Base-by-base conservation (phyloP, 1,140 invertebrate genomes). In the Laupala kohalensis region DNA sequence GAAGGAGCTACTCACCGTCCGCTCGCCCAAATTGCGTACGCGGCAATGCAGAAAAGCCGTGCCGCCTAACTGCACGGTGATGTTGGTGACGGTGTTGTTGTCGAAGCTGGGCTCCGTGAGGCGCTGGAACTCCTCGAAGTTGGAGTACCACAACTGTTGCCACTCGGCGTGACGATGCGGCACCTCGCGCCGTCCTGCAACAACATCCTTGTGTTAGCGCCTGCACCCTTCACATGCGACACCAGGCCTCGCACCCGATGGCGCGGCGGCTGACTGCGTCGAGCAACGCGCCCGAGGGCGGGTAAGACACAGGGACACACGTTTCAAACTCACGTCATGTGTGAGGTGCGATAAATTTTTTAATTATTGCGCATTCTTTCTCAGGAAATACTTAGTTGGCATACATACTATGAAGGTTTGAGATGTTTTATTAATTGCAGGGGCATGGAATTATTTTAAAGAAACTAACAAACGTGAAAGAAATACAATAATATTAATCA, bases 1-100 rank as follows among this genome's bases (percentile, higher is more conserved):
- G n/a, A n/a, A n/a, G n/a, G n/a, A n/a, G n/a, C 37, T 53, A 74
- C 83, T 84, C 77, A 89, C 86, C 76, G 86, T 86, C 78, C 86
- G 80, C 77, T 88, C 87, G 6, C 85, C 85, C 65, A 88, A 82
- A 79, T 87, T 88, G 71, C 88, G 83, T 73, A 90, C 88, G 78
- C 86, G 84, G 80, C 92, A 94, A 80, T 92, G 89, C n/a, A 94
- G 84, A 79, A 92, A 93, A 25, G 92, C 92, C 1, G 90, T 91
- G 69, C 89, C 90, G 23, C 92, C 92, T 24, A 93, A 81, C 77
- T 93, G 92, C 12, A 92, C 91, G 4, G 91, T 93, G 68, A 92
- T 86, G 78, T 93, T 93, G 73, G 84, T 86, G 37, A 88, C 84
- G 19, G 88, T 90, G 75, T 89, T 89, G 80, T 90, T 90, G 77